Evolutionary conservation across 2,113 vertebrate genomes (phyloP).

Genomic region (Eulemur macaco): DNA sequence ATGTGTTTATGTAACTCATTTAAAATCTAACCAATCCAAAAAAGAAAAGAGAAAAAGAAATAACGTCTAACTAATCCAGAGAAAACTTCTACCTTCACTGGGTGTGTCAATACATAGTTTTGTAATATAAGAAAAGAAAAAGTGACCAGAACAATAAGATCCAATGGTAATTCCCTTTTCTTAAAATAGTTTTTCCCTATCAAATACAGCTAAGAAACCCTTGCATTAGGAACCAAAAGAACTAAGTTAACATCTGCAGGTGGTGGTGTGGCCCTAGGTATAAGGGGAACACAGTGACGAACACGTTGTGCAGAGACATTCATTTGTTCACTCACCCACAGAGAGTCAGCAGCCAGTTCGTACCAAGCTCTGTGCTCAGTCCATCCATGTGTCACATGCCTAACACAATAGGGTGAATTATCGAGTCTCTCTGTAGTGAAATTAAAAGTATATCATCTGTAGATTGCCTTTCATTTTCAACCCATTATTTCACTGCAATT

Average conservation of each 20-base stretch:
- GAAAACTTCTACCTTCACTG: neutral
- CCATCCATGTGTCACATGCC: neutral
- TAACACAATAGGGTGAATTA: neutral
- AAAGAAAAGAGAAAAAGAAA: neutral
- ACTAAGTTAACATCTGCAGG: neutral
- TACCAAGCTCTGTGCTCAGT: neutral
- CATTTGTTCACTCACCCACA: neutral
- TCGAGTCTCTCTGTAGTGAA: neutral
- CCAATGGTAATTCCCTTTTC: neutral
- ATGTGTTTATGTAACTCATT: constrained; percentile 48
- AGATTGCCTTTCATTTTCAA: constrained; percentile 17
- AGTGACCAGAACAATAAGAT: neutral
- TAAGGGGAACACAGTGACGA: neutral
- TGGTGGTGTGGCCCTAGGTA: neutral
- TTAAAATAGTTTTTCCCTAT: constrained; percentile 34
- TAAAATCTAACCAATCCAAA: constrained; percentile 34
- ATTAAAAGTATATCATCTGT: neutral
- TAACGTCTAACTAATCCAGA: constrained; percentile 26
- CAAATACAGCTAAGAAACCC: neutral
- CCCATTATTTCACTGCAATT: constrained; percentile 31
- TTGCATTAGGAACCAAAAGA: neutral
- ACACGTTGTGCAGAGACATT: neutral
- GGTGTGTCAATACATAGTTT: neutral
- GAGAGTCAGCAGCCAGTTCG: neutral
- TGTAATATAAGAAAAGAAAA: constrained; percentile 39